Evolutionary conservation across 2,888 invertebrate genomes (phyloP).

Genomic region (Fragum sueziense): DNA sequence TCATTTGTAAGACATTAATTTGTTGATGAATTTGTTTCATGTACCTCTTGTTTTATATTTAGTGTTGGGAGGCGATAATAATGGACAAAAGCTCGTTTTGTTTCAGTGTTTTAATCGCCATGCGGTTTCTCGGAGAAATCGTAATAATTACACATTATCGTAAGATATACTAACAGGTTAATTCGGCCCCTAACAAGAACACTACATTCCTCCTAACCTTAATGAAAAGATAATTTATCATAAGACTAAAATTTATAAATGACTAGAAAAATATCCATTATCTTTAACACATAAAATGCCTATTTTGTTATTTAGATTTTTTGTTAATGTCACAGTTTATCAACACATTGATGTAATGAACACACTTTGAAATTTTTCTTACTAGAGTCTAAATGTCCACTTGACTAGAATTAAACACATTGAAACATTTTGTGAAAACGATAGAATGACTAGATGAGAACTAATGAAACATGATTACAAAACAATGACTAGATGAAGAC

Average conservation of each 20-base stretch:
- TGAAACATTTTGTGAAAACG: background rate
- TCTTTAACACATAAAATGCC: background rate
- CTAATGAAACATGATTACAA: background rate
- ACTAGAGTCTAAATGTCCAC: background rate
- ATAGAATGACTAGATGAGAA: too few species aligned
- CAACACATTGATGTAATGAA: background rate
- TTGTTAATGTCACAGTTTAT: background rate
- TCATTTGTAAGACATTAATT: too few species aligned
- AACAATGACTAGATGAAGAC: background rate
- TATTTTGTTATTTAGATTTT: background rate
- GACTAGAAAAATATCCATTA: background rate
- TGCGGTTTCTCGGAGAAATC: background rate
- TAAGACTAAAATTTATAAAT: background rate
- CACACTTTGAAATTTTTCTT: background rate
- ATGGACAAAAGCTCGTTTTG: background rate
- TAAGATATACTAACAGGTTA: background rate
- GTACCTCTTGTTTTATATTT: too few species aligned
- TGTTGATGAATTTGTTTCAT: too few species aligned
- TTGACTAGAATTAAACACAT: background rate
- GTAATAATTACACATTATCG: background rate
- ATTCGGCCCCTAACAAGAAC: background rate
- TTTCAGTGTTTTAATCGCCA: background rate
- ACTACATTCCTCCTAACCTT: constrained; percentile 7
- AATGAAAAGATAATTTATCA: background rate
- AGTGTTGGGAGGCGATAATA: too few species aligned